Percentiles rank a stretch among this genome's conserved stretches.
These are phyloP conservation scores for Saturnia japonica DNA, from an alignment of 2,888 invertebrate species.

Conservation along the genomic window DNA sequence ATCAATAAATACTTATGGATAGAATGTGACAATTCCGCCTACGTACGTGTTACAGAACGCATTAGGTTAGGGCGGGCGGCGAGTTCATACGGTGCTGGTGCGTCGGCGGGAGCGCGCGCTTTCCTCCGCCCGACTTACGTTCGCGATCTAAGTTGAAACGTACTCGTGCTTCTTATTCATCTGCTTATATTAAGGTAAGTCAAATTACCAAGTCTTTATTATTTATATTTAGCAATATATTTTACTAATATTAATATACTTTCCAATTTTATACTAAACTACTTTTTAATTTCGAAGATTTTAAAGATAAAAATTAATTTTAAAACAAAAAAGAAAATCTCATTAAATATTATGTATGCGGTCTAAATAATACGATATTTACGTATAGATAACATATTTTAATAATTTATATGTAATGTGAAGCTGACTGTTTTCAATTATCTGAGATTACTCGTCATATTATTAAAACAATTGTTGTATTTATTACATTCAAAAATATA, in stretches of 20 bases:
- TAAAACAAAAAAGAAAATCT: background rate
- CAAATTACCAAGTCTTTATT: background rate
- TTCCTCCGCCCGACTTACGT: slow-evolving; percentile 32
- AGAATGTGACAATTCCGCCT: slow-evolving; percentile 17
- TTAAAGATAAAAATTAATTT: background rate
- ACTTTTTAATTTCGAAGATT: background rate
- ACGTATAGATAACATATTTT: background rate
- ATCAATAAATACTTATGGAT: slow-evolving; percentile 16
- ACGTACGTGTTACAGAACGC: slow-evolving; percentile 8
- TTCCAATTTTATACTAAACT: background rate
- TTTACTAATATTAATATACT: background rate
- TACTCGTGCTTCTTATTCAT: slow-evolving; percentile 27
- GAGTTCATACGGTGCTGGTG: slow-evolving; percentile 51
- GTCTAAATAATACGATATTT: background rate
- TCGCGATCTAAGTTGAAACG: slow-evolving; percentile 57
- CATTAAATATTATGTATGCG: background rate
- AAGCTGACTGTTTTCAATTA: background rate
- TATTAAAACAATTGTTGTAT: background rate
- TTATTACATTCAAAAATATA: background rate
- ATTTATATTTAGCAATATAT: background rate
- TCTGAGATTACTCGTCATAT: background rate
- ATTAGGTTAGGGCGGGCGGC: slow-evolving; percentile 42
- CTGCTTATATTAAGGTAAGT: slow-evolving; percentile 28
- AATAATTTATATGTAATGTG: background rate
- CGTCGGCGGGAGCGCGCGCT: slow-evolving; percentile 44